phyloP scores from a whole-genome alignment of 2,113 vertebrate genomes.

The Dendrocopos noguchii region DNA sequence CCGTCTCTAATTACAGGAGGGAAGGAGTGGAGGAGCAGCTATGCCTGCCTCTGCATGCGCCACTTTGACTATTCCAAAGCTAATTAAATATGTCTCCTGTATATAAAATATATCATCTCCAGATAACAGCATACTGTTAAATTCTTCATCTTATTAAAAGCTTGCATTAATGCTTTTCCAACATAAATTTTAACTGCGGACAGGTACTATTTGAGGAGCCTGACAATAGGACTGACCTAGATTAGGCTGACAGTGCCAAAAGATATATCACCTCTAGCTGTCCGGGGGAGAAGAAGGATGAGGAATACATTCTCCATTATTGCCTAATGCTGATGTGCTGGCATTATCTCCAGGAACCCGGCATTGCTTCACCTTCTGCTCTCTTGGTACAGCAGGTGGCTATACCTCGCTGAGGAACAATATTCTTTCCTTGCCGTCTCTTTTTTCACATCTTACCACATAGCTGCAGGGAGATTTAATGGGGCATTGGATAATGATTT shows the following conservation, averaged over 20 bases:
- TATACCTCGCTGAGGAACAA: neutral
- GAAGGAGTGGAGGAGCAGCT: slow-evolving; percentile 47
- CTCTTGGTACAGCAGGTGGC: neutral
- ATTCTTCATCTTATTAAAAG: slow-evolving; percentile 88
- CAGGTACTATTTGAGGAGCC: slow-evolving; percentile 81
- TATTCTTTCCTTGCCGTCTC: neutral
- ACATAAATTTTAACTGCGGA: slow-evolving; percentile 83
- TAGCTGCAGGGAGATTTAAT: neutral
- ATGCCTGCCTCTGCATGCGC: slow-evolving; percentile 65
- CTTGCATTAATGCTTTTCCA: slow-evolving; percentile 83
- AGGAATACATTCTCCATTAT: slow-evolving; percentile 78
- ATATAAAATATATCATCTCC: slow-evolving; percentile 85
- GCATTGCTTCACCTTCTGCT: slow-evolving; percentile 3
- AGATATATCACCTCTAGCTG: slow-evolving; percentile 79
- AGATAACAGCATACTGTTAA: slow-evolving; percentile 82
- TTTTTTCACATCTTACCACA: neutral
- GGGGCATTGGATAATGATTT: neutral
- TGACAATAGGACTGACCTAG: slow-evolving; percentile 81
- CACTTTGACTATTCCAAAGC: slow-evolving; percentile 79
- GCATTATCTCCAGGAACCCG: slow-evolving; percentile 68
- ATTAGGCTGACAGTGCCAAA: slow-evolving; percentile 80
- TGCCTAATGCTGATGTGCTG: slow-evolving; percentile 65
- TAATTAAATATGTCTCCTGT: slow-evolving; percentile 85
- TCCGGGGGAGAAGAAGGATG: slow-evolving; percentile 77
- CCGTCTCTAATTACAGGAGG: slow-evolving; percentile 59